Conservation (phyloP, 1,140 invertebrate species). For the Centruroides vittatus region DNA sequence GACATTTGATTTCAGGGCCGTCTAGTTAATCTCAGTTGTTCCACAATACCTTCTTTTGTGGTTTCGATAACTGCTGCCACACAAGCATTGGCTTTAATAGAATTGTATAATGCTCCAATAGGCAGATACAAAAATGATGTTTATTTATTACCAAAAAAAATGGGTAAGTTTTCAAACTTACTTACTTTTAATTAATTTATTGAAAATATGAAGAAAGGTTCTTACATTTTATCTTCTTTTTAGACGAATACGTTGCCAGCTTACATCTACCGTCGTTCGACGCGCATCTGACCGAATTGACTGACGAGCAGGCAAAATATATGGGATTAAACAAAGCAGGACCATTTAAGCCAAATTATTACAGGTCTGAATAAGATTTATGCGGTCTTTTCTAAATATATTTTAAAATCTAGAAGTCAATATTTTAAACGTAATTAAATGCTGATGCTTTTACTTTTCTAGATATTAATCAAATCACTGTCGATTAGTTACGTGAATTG, state of each 20-base stretch:
- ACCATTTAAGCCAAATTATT: slow-evolving; percentile 97
- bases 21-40: slow-evolving; percentile 90
- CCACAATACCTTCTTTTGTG: slow-evolving; percentile 92
- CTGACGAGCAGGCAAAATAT: slow-evolving; percentile 95
- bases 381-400: no score
- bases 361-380: slow-evolving; percentile 46
- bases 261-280: slow-evolving; percentile 92
- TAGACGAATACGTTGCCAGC: slow-evolving; percentile 92
- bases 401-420: no score
- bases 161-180: slow-evolving; percentile 49
- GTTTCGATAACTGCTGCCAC: slow-evolving; percentile 89
- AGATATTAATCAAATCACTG: no score
- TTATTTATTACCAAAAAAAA: slow-evolving; percentile 94
- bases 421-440: no score
- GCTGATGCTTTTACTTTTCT: no score
- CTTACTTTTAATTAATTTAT: background rate
- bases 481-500: no score
- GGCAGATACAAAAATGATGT: slow-evolving; percentile 94
- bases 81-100: slow-evolving; percentile 87
- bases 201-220: background rate
- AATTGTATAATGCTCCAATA: slow-evolving; percentile 85
- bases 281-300: slow-evolving; percentile 88
- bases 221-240: slow-evolving; percentile 13
- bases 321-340: slow-evolving; percentile 94
- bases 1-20: slow-evolving; percentile 47